phyloP scores from a whole-genome alignment of 30 jellyfish, hydroid and myxozoan species.

The Clytia hemisphaerica region DNA sequence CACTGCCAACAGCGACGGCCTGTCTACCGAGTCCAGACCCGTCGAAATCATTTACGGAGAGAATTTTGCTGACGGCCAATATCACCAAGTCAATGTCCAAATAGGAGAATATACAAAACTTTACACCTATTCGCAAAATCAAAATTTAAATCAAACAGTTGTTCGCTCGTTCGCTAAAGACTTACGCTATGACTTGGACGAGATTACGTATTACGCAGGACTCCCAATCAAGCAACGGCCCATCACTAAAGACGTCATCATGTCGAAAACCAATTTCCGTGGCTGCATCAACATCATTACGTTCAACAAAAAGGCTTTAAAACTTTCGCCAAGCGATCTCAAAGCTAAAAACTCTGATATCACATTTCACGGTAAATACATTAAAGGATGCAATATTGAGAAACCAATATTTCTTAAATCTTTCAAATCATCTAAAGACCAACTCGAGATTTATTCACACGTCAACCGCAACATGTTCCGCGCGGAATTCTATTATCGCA shows the following conservation, averaged over 20 bases:
- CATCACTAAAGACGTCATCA: background rate
- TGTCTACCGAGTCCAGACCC: background rate
- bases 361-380: background rate
- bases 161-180: constrained; percentile 6
- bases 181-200: constrained; percentile 23
- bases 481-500: constrained; percentile 13
- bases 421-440: background rate
- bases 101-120: constrained; percentile 25
- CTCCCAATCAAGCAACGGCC: constrained; percentile 5
- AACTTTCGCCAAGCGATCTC: background rate
- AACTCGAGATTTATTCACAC: background rate
- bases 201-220: constrained; percentile 14
- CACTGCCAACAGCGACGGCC: constrained; percentile 35
- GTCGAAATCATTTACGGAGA: constrained; percentile 12
- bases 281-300: constrained; percentile 12
- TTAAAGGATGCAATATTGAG: constrained; percentile 1
- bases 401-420: constrained; percentile 14
- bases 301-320: constrained; percentile 2
- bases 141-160: background rate
- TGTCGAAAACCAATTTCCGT: background rate
- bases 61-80: constrained; percentile 21
- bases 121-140: background rate
- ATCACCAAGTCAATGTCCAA: constrained; percentile 28
- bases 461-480: background rate
- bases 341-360: no score